phyloP scores from a whole-genome alignment of 2,888 invertebrate genomes.

The Tachina grossa region DNA sequence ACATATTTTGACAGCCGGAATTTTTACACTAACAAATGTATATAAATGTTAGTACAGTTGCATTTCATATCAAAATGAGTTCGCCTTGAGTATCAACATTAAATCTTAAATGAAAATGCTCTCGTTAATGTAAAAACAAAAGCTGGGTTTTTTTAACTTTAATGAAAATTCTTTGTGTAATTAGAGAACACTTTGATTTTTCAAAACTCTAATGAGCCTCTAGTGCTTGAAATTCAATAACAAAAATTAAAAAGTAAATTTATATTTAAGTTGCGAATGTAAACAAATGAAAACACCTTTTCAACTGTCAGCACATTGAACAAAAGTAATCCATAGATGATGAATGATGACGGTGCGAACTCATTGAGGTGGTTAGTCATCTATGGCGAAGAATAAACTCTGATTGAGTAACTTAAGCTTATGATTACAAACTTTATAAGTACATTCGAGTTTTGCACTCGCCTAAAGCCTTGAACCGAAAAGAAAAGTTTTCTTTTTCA shows the following conservation, averaged over 20 bases:
- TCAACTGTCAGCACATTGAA: slow-evolving; percentile 2
- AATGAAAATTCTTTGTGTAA: too few relatives aligned
- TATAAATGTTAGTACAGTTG: too few relatives aligned
- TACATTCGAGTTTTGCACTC: slow-evolving; percentile 25
- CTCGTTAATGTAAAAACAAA: too few relatives aligned
- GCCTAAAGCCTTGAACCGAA: slow-evolving; percentile 10
- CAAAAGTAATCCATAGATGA: neutral
- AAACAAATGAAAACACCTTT: slow-evolving; percentile 28
- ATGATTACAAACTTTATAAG: slow-evolving; percentile 35
- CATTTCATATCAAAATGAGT: too few relatives aligned
- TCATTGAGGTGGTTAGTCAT: slow-evolving; percentile 13
- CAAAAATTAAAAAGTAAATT: neutral
- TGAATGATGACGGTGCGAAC: slow-evolving; percentile 7
- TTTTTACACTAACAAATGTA: too few relatives aligned
- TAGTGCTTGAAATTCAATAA: neutral
- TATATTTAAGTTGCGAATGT: neutral
- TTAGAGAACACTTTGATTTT: too few relatives aligned
- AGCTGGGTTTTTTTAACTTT: too few relatives aligned
- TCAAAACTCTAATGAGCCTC: too few relatives aligned
- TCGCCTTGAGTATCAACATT: too few relatives aligned
- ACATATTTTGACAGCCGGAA: too few relatives aligned
- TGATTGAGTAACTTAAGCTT: slow-evolving; percentile 23
- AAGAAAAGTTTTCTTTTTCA: neutral
- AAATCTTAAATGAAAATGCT: too few relatives aligned
- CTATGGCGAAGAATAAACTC: slow-evolving; percentile 11